These are phyloP conservation scores for Aselliscus stoliczkanus DNA, from an alignment of 2,797 vertebrate genomes.

Conservation along the genomic window DNA sequence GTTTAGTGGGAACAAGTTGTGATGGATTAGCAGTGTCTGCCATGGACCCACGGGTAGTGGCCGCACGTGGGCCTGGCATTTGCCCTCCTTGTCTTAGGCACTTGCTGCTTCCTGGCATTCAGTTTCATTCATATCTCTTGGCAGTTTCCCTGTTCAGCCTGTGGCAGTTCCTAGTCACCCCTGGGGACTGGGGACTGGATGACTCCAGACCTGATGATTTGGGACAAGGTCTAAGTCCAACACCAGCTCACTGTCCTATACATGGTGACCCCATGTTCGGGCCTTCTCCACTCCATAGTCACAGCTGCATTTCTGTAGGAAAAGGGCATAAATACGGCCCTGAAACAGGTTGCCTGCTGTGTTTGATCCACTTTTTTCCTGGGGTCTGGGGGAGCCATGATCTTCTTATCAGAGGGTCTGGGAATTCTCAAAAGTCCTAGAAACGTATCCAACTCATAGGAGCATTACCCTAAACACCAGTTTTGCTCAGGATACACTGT, in stretches of 20 bases:
- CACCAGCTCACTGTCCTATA: neutral
- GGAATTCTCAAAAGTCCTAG: neutral
- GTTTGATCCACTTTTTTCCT: neutral
- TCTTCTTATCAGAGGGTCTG: neutral
- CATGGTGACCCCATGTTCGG: neutral
- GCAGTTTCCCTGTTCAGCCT: neutral
- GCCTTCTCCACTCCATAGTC: neutral
- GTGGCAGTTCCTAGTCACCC: neutral
- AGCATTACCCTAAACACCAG: neutral
- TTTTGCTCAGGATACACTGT: neutral
- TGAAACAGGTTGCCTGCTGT: neutral
- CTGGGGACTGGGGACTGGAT: neutral
- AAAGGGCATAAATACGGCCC: neutral
- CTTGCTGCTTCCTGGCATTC: neutral
- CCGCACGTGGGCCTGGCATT: rapidly evolving
- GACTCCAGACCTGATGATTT: neutral
- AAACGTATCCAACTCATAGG: neutral
- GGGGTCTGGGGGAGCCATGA: neutral
- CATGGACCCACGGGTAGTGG: neutral
- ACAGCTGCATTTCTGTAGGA: neutral
- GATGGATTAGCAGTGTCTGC: neutral
- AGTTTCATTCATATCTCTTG: neutral
- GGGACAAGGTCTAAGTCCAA: neutral
- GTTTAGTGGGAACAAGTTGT: neutral
- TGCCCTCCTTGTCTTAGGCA: neutral